Evolutionary conservation across 2,797 vertebrate genomes (phyloP).

Genomic region (Enoplosus armatus): DNA sequence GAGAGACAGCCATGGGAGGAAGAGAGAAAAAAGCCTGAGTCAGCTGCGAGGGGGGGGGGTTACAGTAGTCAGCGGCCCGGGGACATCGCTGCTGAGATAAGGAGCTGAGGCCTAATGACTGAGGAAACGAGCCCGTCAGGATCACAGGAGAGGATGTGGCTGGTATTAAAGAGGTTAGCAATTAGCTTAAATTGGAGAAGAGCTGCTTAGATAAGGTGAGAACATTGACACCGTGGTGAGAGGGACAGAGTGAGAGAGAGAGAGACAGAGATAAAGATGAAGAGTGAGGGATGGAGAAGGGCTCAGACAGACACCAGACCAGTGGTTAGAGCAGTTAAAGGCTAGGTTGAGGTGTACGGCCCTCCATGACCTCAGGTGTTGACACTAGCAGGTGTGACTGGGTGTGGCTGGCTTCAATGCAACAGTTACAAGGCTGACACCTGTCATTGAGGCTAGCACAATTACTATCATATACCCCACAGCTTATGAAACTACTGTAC

Average conservation of each 20-base stretch:
- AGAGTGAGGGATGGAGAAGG: constrained; percentile 49
- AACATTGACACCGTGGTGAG: constrained; percentile 54
- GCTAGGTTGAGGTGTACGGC: constrained; percentile 48
- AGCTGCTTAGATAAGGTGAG: constrained; percentile 74
- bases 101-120: constrained; percentile 69
- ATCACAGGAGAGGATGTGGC: constrained; percentile 80
- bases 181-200: constrained; percentile 74
- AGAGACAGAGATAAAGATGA: constrained; percentile 38
- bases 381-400: constrained; percentile 78
- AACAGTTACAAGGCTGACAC: constrained; percentile 66
- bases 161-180: constrained; percentile 73
- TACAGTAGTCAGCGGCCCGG: constrained; percentile 65
- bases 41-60: constrained; percentile 47
- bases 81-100: constrained; percentile 72
- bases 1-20: constrained; percentile 49
- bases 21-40: constrained; percentile 50
- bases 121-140: constrained; percentile 77
- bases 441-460: constrained; percentile 64
- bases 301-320: constrained; percentile 70
- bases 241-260: constrained; percentile 6
- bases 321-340: constrained; percentile 73
- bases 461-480: constrained; percentile 47
- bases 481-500: constrained; percentile 45
- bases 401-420: constrained; percentile 52
- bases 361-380: constrained; percentile 73